These are phyloP conservation scores for Podarcis raffonei DNA, from an alignment of 2,113 vertebrate species.

Conservation along the genomic window DNA sequence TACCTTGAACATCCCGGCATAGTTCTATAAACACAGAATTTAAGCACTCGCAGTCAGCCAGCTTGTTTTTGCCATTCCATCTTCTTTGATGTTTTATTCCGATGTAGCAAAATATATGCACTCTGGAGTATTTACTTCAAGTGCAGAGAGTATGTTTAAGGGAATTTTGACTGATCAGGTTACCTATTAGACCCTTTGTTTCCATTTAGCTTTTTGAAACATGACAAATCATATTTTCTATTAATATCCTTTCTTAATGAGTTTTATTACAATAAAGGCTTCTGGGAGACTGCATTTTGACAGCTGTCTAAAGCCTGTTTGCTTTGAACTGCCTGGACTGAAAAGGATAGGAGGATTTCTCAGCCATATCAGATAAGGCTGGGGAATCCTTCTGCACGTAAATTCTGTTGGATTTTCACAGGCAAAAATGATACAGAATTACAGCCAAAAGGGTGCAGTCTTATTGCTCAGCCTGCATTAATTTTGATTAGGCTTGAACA, in stretches of 20 bases:
- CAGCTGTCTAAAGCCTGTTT: constrained; percentile 79
- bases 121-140: constrained; percentile 32
- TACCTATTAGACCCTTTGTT: constrained; percentile 74
- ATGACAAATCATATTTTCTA: constrained; percentile 82
- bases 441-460: not conserved
- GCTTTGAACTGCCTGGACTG: constrained; percentile 73
- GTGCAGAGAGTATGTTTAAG: constrained; percentile 1
- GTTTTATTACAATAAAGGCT: constrained; percentile 82
- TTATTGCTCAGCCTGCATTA: not conserved
- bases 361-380: constrained; percentile 44
- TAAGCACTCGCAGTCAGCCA: constrained; percentile 23
- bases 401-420: not conserved
- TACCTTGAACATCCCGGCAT: constrained; percentile 8
- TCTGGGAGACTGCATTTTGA: constrained; percentile 77
- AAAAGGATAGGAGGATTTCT: constrained; percentile 33
- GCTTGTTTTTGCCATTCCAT: not conserved
- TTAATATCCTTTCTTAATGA: constrained; percentile 82
- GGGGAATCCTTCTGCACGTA: not conserved
- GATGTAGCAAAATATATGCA: constrained; percentile 22
- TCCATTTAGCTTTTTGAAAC: constrained; percentile 77
- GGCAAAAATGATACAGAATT: not conserved
- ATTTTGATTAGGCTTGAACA: not conserved
- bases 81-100: constrained; percentile 10
- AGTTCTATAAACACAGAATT: not conserved
- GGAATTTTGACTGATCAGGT: constrained; percentile 66